Evolutionary conservation across 2,113 vertebrate species (phyloP), one percentile per base, ranked within the genome.

Genomic region (Chloropsis hardwickii): DNA sequence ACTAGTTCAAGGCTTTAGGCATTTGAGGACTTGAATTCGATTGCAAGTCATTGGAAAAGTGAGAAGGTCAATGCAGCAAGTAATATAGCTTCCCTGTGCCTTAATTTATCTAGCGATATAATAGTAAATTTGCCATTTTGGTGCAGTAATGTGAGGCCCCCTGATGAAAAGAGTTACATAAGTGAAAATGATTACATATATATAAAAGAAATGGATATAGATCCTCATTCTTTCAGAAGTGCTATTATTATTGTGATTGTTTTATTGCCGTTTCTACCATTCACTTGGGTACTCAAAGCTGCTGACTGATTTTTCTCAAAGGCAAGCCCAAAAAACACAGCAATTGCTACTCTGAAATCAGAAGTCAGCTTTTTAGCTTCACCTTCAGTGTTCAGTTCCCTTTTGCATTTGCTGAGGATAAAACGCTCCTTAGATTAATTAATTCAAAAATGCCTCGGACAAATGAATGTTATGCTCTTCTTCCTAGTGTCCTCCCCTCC

Each of bases 291-390:
- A 90, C 47, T 90, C 74, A 94, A 89, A 85, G 62, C 39, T 95
- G 93, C 93, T 96, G 89, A 95, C 81, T 87, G 66, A 88, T 92
- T 91, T 83, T 92, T 95, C 90, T 95, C 84, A 93, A 89, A 89
- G 73, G 81, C 61, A 92, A 85, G 66, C 6, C 66, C 44, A 88
- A 80, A 92, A 95, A 95, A 95, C 85, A 28, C 24, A 70, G 48
- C 62, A 58, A 95, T 47, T 72, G 40, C 90, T 27, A 51, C 67
- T 91, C 58, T 92, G 64, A 94, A 95, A 93, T 83, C 81, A 90
- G 54, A 91, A 95, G 74, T 92, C 87, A 93, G 81, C 78, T 94
- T 95, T 96, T 93, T 73, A 72, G 71, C n/a, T 22, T 83, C 94
- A 66, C 29, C 42, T 79, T 83, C 78, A 39, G 12, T 87, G 42